A percentile compares a stretch with the other conserved stretches of the same genome.
phyloP scores from a whole-genome alignment of 2,113 vertebrate species.

The Chloropsis cyanopogon region DNA sequence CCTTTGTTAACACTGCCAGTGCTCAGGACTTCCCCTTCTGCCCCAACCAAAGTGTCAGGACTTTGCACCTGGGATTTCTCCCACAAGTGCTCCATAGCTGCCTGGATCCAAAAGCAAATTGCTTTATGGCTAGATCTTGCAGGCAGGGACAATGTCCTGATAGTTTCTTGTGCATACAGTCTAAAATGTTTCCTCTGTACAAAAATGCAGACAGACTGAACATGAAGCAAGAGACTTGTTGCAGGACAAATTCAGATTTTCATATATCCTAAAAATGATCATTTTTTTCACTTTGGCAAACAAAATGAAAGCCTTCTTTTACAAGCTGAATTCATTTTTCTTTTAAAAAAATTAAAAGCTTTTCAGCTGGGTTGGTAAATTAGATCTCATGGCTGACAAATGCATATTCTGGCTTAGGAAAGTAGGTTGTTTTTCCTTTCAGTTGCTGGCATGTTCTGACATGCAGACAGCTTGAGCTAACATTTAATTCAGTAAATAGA shows the following conservation, averaged over 20 bases:
- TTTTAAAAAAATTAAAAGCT: neutral
- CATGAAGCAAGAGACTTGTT: neutral
- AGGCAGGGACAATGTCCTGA: neutral
- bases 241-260: neutral
- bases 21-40: neutral
- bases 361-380: neutral
- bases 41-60: neutral
- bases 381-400: neutral
- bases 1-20: neutral
- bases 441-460: neutral
- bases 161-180: fast-evolving
- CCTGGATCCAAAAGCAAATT: neutral
- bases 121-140: neutral
- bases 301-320: neutral
- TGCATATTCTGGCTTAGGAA: neutral
- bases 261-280: neutral
- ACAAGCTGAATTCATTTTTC: neutral
- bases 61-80: neutral
- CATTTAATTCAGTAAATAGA: neutral
- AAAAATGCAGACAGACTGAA: neutral
- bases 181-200: neutral
- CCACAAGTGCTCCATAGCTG: neutral
- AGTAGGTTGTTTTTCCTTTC: neutral
- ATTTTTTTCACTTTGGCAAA: neutral
- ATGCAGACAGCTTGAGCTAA: neutral